These are phyloP conservation scores for Brienomyrus brachyistius DNA, from an alignment of 2,113 vertebrate species.

Conservation along the genomic window DNA sequence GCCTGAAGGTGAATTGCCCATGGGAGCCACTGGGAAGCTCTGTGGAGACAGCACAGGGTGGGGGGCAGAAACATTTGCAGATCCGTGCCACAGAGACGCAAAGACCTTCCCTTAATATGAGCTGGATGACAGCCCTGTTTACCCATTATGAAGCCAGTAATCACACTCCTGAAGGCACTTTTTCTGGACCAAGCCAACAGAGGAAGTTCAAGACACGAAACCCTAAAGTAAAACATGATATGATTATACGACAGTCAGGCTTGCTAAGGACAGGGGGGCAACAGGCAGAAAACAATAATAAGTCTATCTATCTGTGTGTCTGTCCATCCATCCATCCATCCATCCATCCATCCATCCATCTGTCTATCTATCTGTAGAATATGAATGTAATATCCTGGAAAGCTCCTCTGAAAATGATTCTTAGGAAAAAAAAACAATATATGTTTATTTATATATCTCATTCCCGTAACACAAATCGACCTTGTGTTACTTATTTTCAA, in stretches of 20 bases:
- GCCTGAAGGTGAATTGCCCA: constrained; percentile 91
- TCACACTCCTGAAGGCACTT: neutral
- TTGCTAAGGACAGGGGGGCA: neutral
- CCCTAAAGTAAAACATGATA: neutral
- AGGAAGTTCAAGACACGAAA: neutral
- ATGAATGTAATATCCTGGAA: neutral
- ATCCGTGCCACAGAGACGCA: neutral
- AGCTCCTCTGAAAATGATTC: neutral
- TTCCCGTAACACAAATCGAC: neutral
- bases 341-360: neutral
- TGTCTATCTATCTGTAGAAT: neutral
- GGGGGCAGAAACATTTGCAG: constrained; percentile 5
- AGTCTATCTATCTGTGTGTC: neutral
- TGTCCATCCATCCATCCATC: neutral
- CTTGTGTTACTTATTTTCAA: neutral
- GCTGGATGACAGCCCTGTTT: neutral
- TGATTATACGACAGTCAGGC: neutral
- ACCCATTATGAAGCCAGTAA: neutral
- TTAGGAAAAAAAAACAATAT: neutral
- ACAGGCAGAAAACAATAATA: neutral
- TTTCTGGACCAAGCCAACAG: neutral
- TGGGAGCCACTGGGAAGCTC: constrained; percentile 82
- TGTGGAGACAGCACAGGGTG: constrained; percentile 39
- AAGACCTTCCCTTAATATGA: neutral
- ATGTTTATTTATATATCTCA: neutral